Conservation (phyloP, 2,113 vertebrate genomes). For the Columba livia region DNA sequence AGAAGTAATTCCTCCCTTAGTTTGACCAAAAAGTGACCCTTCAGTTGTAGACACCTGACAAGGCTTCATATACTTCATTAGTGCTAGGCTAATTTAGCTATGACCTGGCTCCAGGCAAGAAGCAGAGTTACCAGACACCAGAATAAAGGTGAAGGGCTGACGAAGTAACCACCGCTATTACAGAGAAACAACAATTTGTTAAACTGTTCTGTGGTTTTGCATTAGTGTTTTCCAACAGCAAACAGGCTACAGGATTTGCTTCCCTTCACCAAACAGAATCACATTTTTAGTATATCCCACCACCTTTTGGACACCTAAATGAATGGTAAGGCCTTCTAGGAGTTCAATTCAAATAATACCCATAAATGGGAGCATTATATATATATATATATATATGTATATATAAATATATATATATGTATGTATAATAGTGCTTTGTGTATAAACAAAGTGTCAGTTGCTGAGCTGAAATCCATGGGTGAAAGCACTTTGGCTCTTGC, state of each 20-base stretch:
- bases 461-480: too few species aligned
- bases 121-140: background rate
- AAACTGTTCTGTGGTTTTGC: conserved; percentile 26
- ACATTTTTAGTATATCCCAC: background rate
- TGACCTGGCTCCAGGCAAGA: background rate
- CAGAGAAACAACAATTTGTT: background rate
- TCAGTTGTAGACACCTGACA: background rate
- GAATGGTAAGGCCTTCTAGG: background rate
- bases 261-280: background rate
- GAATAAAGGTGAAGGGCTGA: conserved; percentile 1
- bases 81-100: background rate
- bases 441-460: background rate
- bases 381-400: too few species aligned
- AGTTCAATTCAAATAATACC: background rate
- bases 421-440: background rate
- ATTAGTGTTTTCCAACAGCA: background rate
- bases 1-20: background rate
- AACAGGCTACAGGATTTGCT: background rate
- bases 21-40: background rate
- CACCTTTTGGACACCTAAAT: background rate
- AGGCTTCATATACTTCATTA: background rate
- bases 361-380: background rate
- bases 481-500: background rate
- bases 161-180: background rate
- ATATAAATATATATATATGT: too few species aligned